phyloP scores from a whole-genome alignment of 2,888 invertebrate species.

The Griposia aprilina region DNA sequence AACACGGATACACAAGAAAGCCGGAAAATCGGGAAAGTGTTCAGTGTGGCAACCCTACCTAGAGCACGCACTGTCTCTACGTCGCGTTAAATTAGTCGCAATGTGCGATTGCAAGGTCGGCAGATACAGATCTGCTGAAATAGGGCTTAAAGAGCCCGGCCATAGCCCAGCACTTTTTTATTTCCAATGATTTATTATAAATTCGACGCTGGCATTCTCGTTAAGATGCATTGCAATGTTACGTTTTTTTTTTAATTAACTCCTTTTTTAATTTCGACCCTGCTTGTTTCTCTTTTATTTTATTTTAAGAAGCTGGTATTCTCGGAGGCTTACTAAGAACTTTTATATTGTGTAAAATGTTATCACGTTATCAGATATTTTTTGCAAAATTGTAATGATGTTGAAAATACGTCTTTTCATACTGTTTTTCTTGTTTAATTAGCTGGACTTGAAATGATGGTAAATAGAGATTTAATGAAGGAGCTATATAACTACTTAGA shows the following conservation, averaged over 20 bases:
- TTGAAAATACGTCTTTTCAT: slow-evolving; percentile 25
- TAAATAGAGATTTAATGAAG: slow-evolving; percentile 39
- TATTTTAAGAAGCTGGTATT: slow-evolving; percentile 24
- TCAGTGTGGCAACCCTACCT: slow-evolving; percentile 32
- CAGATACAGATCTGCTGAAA: slow-evolving; percentile 60
- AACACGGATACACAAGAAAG: not conserved
- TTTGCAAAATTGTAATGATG: slow-evolving; percentile 47
- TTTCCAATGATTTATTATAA: slow-evolving; percentile 62
- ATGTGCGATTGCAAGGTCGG: slow-evolving; percentile 64
- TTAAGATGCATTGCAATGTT: slow-evolving; percentile 59
- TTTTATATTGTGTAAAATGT: slow-evolving; percentile 34
- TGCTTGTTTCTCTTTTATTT: not conserved
- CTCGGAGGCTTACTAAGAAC: slow-evolving; percentile 24
- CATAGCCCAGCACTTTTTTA: slow-evolving; percentile 52
- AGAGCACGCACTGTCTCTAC: slow-evolving; percentile 61
- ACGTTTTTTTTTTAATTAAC: slow-evolving; percentile 27
- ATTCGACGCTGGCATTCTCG: slow-evolving; percentile 60
- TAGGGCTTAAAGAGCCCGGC: slow-evolving; percentile 47
- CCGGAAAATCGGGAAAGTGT: not conserved
- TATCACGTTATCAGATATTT: slow-evolving; percentile 46
- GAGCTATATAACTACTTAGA: slow-evolving; percentile 27
- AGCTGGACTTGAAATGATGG: slow-evolving; percentile 15
- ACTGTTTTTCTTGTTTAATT: slow-evolving; percentile 39
- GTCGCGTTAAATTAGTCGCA: slow-evolving; percentile 64
- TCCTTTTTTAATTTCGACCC: slow-evolving; percentile 19